phyloP scores from a whole-genome alignment of 2,797 vertebrate genomes.

The Pipistrellus nathusii region DNA sequence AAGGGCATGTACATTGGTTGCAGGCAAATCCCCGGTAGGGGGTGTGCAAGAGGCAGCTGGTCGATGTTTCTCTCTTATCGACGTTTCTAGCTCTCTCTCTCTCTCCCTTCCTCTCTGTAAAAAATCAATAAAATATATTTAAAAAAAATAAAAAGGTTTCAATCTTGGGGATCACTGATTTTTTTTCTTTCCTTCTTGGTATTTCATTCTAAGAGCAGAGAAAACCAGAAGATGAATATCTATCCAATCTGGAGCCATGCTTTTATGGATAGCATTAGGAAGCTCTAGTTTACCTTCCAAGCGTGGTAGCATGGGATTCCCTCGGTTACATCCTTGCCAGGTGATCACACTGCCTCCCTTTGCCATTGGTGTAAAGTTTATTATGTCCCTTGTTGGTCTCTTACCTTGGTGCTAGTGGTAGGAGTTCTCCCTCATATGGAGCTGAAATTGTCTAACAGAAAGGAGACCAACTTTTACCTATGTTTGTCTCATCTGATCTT shows the following conservation, averaged over 20 bases:
- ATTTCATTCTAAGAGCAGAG: neutral
- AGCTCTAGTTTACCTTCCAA: neutral
- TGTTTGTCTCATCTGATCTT: neutral
- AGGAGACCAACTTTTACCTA: neutral
- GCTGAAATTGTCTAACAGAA: neutral
- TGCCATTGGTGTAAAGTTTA: neutral
- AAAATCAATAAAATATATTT: too few relatives aligned
- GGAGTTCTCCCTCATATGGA: neutral
- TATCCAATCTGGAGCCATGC: neutral
- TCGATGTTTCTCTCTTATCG: too few relatives aligned
- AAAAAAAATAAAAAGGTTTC: neutral
- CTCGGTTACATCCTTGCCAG: neutral
- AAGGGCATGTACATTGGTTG: too few relatives aligned
- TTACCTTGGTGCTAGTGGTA: neutral
- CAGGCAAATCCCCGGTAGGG: too few relatives aligned
- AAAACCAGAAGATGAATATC: neutral
- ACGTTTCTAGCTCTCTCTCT: too few relatives aligned
- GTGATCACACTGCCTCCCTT: neutral
- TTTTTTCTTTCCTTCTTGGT: conserved; percentile 10
- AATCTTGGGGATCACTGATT: neutral
- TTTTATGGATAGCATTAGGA: neutral
- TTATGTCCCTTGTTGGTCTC: neutral
- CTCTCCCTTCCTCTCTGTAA: too few relatives aligned
- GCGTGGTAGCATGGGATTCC: neutral
- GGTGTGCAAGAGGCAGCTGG: too few relatives aligned